Conservation (phyloP, 2,888 invertebrate species). For the Drosophila subsilvestris region DNA sequence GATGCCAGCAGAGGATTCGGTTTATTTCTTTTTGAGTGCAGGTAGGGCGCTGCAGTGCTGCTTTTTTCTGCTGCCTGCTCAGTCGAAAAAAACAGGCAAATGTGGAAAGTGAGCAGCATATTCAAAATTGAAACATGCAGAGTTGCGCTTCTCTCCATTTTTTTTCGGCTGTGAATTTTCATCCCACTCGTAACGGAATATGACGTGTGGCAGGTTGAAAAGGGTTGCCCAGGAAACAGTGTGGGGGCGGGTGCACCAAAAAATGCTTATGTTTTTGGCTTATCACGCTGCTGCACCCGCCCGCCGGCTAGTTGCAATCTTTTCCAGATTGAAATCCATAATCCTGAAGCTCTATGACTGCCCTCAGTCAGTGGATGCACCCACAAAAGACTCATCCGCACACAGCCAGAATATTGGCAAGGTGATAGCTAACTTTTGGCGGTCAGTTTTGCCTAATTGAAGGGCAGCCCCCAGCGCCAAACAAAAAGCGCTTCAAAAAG, state of each 20-base stretch:
- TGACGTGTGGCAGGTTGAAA: constrained; percentile 22
- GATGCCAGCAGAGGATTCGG: constrained; percentile 2
- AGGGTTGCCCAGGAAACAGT: constrained; percentile 4
- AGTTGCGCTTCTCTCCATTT: constrained; percentile 16
- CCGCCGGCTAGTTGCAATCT: constrained; percentile 47
- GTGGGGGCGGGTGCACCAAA: constrained; percentile 51
- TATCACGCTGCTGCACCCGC: constrained; percentile 41
- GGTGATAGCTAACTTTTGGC: constrained; percentile 68
- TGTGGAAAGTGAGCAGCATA: constrained; percentile 42
- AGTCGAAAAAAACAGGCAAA: constrained; percentile 1
- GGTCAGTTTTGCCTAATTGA: constrained; percentile 72
- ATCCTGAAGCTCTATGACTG: constrained; percentile 11
- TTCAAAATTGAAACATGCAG: constrained; percentile 65
- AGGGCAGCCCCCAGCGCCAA: constrained; percentile 32
- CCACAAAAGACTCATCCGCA: constrained; percentile 13
- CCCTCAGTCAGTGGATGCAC: neutral
- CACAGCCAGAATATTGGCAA: constrained; percentile 21
- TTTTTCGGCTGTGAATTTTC: constrained; percentile 15
- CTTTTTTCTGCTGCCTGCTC: constrained; percentile 18
- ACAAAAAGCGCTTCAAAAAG: constrained; percentile 11
- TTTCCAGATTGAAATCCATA: constrained; percentile 55
- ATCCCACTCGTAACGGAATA: constrained; percentile 10
- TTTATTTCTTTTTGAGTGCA: constrained; percentile 24
- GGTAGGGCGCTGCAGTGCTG: constrained; percentile 13
- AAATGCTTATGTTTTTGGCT: constrained; percentile 65